These are phyloP conservation scores for Beris chalybata DNA, from an alignment of 2,888 invertebrate genomes.

Conservation along the genomic window DNA sequence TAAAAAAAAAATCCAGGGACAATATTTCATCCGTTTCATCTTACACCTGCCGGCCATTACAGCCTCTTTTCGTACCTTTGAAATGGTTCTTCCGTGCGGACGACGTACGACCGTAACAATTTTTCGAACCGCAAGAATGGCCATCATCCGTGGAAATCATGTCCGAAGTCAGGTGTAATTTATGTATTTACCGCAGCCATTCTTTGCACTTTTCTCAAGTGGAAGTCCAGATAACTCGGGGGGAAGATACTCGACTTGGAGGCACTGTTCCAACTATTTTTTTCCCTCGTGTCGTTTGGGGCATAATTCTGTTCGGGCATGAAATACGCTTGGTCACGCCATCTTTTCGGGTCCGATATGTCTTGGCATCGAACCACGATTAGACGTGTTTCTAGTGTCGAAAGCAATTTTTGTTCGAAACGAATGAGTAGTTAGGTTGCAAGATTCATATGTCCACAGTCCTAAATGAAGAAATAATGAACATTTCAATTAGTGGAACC, in stretches of 20 bases:
- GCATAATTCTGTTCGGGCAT: constrained; percentile 27
- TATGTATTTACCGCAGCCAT: constrained; percentile 28
- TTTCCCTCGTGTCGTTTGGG: not conserved
- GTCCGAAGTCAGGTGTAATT: constrained; percentile 29
- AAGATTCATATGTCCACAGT: too few species aligned
- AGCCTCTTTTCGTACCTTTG: too few species aligned
- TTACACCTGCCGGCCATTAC: too few species aligned
- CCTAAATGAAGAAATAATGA: too few species aligned
- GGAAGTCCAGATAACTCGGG: not conserved
- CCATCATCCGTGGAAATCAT: constrained; percentile 31
- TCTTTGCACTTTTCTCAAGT: too few species aligned
- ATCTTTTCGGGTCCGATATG: not conserved
- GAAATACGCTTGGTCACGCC: constrained; percentile 30
- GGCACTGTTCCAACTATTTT: not conserved
- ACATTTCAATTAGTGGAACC: too few species aligned
- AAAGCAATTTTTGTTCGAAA: too few species aligned
- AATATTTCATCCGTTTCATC: too few species aligned
- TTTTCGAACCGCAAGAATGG: constrained; percentile 28
- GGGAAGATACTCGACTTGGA: not conserved
- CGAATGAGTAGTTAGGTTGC: too few species aligned
- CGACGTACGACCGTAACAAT: constrained; percentile 8
- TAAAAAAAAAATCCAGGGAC: too few species aligned
- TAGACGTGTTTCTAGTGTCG: constrained; percentile 9
- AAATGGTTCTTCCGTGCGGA: too few species aligned
- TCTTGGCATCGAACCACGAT: not conserved